Percentiles rank a stretch among this genome's conserved stretches.
These are phyloP conservation scores for Montipora foliosa DNA, from an alignment of 64 coral and sea anemone genomes.

Conservation along the genomic window DNA sequence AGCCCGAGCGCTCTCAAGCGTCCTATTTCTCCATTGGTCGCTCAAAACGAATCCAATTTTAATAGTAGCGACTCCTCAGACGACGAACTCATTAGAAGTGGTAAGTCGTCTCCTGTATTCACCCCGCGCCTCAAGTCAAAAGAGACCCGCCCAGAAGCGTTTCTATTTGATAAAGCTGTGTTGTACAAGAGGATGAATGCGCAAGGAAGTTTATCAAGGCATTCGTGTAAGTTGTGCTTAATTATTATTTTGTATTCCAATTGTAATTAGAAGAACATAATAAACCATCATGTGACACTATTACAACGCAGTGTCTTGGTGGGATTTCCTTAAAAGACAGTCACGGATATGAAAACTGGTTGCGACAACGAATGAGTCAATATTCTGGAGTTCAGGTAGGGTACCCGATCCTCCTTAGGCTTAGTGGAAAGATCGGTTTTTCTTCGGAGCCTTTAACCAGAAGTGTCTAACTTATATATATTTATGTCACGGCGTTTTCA, in stretches of 20 bases:
- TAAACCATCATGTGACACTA: too few relatives aligned
- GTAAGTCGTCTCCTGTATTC: not conserved
- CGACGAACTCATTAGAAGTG: not conserved
- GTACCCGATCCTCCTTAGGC: too few relatives aligned
- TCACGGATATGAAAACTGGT: too few relatives aligned
- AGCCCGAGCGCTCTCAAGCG: conserved; percentile 2
- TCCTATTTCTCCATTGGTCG: not conserved
- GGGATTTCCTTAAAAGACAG: too few relatives aligned
- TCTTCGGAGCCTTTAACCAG: too few relatives aligned
- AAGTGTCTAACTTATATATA: too few relatives aligned
- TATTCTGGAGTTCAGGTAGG: too few relatives aligned
- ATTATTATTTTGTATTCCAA: not conserved
- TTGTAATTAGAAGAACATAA: too few relatives aligned
- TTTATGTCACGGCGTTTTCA: too few relatives aligned
- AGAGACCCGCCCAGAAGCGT: not conserved
- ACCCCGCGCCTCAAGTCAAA: not conserved
- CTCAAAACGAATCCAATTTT: not conserved
- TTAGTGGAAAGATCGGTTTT: too few relatives aligned
- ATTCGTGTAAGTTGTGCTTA: conserved; percentile 2
- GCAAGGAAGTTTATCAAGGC: not conserved
- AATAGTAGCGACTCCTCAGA: conserved; percentile 20
- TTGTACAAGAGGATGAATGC: conserved; percentile 2
- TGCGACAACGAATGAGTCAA: too few relatives aligned
- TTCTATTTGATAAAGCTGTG: conserved; percentile 34
- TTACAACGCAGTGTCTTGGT: too few relatives aligned